A percentile compares a stretch with the other conserved stretches of the same genome.
These are phyloP conservation scores for Nixonia krombeini DNA, from an alignment of 1,140 invertebrate genomes.

Conservation along the genomic window DNA sequence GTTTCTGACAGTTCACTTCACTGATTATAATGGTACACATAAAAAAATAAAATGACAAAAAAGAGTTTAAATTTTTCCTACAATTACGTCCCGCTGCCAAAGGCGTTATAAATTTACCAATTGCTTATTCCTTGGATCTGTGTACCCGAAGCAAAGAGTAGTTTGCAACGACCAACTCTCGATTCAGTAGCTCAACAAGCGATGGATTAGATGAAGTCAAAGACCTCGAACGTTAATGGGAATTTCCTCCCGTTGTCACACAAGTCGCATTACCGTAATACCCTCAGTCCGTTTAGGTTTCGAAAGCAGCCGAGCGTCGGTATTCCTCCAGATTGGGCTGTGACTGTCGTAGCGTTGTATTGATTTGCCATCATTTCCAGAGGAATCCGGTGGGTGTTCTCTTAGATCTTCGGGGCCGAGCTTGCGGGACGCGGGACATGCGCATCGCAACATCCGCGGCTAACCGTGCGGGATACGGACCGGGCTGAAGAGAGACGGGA, in stretches of 20 bases:
- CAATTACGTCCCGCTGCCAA: too few species aligned
- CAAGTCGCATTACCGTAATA: conserved; percentile 44
- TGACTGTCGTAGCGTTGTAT: conserved; percentile 49
- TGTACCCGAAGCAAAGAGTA: too few species aligned
- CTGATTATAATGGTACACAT: too few species aligned
- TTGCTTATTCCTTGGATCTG: too few species aligned
- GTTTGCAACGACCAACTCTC: too few species aligned
- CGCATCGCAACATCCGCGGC: conserved; percentile 15
- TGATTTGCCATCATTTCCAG: conserved; percentile 71
- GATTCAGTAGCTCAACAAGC: conserved; percentile 23
- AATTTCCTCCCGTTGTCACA: conserved; percentile 43
- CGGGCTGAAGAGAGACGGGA: neutral
- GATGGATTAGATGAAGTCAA: conserved; percentile 33
- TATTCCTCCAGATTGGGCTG: conserved; percentile 22
- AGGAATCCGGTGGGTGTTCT: conserved; percentile 61
- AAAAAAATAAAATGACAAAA: too few species aligned
- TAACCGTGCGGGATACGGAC: too few species aligned
- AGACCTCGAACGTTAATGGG: conserved; percentile 35
- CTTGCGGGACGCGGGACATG: conserved; percentile 35
- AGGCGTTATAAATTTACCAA: too few species aligned
- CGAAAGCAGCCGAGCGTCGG: conserved; percentile 11
- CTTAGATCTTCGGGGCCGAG: conserved; percentile 51
- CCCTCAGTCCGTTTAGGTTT: conserved; percentile 27
- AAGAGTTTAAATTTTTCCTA: too few species aligned
- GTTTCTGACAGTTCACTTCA: too few species aligned